Base-by-base conservation (phyloP, 2,888 invertebrate genomes). In the Clepsis dumicolana region DNA sequence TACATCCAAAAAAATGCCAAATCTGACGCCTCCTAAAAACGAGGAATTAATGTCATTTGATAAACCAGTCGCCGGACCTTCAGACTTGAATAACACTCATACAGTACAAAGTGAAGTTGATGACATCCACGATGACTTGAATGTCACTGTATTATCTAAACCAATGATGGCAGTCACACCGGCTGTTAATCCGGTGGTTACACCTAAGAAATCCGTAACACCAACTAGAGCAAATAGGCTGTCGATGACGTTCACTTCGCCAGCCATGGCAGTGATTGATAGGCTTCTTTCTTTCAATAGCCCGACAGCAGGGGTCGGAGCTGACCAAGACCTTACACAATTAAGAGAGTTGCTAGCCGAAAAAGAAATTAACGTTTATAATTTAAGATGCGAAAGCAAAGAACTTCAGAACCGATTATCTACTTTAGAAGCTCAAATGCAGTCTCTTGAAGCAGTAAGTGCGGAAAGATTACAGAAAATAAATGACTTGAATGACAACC, bases 341-440 rank as follows among this genome's bases (percentile, higher is more conserved):
- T 79, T 95, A 27, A 88, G 94, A 75, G 92, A 94, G 71, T 83
- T 94, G 52, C 90, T 95, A 70, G 86, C 94, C 32, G 94, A 94
- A 78, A 93, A 94, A 72, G 95, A 95, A 83, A 88, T 94, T 56
- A 85, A 93, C 70, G 87, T 94, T 41, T 93, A 94, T 74, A 91
- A 91, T 72, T 89, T 94, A 69, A 88, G 92, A 77, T 88, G 88
- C 14, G 91, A 94, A 73, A 90, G 90, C 65, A 90, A 91, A 71
- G 91, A 94, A 73, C 77, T 94, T 52, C 92, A 91, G 69, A 90
- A 91, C 62, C 91, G 94, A 80, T 86, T 94, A 67, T 71, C 76
- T 16, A 77, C 75, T 25, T 79, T 93, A 72, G 91, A 93, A 81
- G 79, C 85, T 38, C 91, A 91, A 79, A 84, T 92, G 74, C 86